A percentile compares a stretch with the other conserved stretches of the same genome.
These are phyloP conservation scores for Ptychadena robeensis DNA, from an alignment of 2,797 vertebrate species.

Conservation along the genomic window DNA sequence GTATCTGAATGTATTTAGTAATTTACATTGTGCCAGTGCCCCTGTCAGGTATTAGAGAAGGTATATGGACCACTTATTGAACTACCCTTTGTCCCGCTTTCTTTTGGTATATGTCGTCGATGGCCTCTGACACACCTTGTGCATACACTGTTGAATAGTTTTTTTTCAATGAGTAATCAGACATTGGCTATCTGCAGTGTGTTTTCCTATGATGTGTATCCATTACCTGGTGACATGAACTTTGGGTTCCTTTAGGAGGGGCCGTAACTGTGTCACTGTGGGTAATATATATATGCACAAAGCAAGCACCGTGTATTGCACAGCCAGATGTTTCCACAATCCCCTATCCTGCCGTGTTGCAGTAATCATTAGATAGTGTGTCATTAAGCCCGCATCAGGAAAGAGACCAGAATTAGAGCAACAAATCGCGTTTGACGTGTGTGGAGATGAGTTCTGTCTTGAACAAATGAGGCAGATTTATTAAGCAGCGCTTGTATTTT, in stretches of 20 bases:
- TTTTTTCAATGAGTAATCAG: background rate
- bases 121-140: background rate
- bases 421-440: background rate
- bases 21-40: background rate
- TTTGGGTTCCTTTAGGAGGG: background rate
- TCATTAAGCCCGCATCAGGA: slow-evolving; percentile 20
- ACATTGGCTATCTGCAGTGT: background rate
- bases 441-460: slow-evolving; percentile 11
- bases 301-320: background rate
- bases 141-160: background rate
- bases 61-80: background rate
- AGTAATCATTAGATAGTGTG: slow-evolving; percentile 16
- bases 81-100: background rate
- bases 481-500: slow-evolving; percentile 23
- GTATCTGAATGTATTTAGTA: background rate
- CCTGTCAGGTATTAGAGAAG: background rate
- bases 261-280: background rate
- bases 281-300: background rate
- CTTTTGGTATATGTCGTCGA: background rate
- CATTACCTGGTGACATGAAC: background rate
- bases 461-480: slow-evolving; percentile 34
- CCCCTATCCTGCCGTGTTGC: slow-evolving; percentile 1
- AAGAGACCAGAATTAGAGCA: slow-evolving; percentile 26
- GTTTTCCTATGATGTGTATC: background rate
- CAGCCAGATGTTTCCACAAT: slow-evolving; percentile 17